Evolutionary conservation across 2,888 invertebrate genomes (phyloP).

Genomic region (Drosophila testacea): DNA sequence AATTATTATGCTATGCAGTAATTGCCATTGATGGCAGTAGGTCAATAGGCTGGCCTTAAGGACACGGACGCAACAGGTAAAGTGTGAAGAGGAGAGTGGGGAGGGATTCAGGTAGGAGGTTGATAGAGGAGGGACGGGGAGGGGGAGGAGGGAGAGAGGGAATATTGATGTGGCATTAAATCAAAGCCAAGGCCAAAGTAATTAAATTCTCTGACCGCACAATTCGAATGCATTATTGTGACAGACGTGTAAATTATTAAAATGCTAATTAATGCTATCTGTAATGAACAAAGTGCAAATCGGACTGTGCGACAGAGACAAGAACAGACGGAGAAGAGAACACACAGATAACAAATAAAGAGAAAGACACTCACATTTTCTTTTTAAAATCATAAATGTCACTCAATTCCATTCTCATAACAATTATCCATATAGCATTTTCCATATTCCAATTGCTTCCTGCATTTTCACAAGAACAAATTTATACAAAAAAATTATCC

Average conservation of each 20-base stretch:
- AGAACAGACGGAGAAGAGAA: background rate
- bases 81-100: background rate
- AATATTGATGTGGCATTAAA: conserved; percentile 25
- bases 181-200: conserved; percentile 58
- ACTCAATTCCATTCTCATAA: conserved; percentile 3
- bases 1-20: background rate
- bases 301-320: conserved; percentile 9
- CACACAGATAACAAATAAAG: background rate
- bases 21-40: conserved; percentile 30
- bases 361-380: conserved; percentile 4
- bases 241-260: conserved; percentile 64
- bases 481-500: background rate
- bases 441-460: conserved; percentile 13
- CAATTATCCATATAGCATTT: background rate
- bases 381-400: conserved; percentile 16
- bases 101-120: background rate
- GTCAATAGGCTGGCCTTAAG: conserved; percentile 31
- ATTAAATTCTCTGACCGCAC: conserved; percentile 64
- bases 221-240: conserved; percentile 61
- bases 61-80: background rate
- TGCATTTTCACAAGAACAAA: background rate
- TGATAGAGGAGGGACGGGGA: background rate
- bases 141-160: too few species aligned
- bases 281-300: conserved; percentile 53
- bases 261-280: conserved; percentile 61